Evolutionary conservation across 2,113 vertebrate genomes (phyloP).

Genomic region (Alouatta palliata): DNA sequence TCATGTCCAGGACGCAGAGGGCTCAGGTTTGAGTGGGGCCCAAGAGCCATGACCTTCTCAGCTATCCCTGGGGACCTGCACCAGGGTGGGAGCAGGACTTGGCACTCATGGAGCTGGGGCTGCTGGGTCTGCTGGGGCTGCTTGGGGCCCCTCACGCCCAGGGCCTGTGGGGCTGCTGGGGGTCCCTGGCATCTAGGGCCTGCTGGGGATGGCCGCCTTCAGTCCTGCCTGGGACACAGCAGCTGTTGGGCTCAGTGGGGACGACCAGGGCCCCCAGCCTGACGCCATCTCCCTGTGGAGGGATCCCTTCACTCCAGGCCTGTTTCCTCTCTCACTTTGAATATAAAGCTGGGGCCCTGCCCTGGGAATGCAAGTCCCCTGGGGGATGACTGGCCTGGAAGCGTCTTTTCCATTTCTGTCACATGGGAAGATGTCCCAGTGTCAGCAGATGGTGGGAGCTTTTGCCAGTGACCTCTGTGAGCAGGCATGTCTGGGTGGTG

Average conservation of each 20-base stretch:
- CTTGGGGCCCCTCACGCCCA: too few relatives aligned
- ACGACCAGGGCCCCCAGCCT: too few relatives aligned
- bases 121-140: too few relatives aligned
- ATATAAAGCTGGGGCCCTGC: too few relatives aligned
- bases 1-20: background rate
- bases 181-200: too few relatives aligned
- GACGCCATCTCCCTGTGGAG: too few relatives aligned
- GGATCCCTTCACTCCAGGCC: background rate
- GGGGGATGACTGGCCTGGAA: background rate
- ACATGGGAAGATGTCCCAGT: accelerated
- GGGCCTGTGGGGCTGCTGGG: too few relatives aligned
- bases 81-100: too few relatives aligned
- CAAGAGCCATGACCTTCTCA: accelerated
- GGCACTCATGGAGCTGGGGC: too few relatives aligned
- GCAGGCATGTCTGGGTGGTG: accelerated
- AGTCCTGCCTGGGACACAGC: background rate
- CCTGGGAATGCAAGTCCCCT: background rate
- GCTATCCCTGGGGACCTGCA: background rate
- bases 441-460: background rate
- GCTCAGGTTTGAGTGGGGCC: background rate
- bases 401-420: accelerated
- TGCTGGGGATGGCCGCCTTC: background rate
- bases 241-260: background rate
- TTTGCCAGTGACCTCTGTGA: accelerated
- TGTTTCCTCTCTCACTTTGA: background rate